phyloP scores from a whole-genome alignment of 2,113 vertebrate species.

The Pimephales promelas region DNA sequence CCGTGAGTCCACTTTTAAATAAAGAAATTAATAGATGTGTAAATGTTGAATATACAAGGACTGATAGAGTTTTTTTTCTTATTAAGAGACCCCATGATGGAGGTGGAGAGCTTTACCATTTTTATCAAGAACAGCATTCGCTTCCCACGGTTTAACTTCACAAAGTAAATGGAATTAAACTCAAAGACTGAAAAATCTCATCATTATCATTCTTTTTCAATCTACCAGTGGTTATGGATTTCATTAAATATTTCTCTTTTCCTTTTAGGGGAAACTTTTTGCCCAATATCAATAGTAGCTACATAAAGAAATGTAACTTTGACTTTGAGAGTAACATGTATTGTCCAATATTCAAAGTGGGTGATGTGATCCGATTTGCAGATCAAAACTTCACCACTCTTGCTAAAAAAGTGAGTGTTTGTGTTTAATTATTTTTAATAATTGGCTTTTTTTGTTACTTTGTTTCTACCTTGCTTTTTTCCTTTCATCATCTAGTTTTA shows the following conservation, averaged over 20 bases:
- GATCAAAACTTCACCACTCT: constrained; percentile 84
- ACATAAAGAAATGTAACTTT: constrained; percentile 81
- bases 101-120: constrained; percentile 93
- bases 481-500: neutral
- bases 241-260: neutral
- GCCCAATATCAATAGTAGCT: constrained; percentile 71
- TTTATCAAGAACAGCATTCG: constrained; percentile 97
- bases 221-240: neutral
- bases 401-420: constrained; percentile 77
- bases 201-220: too few relatives aligned
- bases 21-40: neutral
- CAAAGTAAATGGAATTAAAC: constrained; percentile 77
- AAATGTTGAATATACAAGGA: neutral
- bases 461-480: too few relatives aligned
- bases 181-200: neutral
- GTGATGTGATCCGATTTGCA: constrained; percentile 84
- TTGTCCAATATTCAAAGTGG: constrained; percentile 91
- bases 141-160: constrained; percentile 90
- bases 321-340: constrained; percentile 80
- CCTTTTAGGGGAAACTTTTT: constrained; percentile 83
- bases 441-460: neutral
- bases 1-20: constrained; percentile 73
- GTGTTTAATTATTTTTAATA: neutral
- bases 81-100: constrained; percentile 80
- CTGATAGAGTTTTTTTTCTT: neutral